Evolutionary conservation across 2,797 vertebrate species (phyloP).

Genomic region (Fringilla coelebs): DNA sequence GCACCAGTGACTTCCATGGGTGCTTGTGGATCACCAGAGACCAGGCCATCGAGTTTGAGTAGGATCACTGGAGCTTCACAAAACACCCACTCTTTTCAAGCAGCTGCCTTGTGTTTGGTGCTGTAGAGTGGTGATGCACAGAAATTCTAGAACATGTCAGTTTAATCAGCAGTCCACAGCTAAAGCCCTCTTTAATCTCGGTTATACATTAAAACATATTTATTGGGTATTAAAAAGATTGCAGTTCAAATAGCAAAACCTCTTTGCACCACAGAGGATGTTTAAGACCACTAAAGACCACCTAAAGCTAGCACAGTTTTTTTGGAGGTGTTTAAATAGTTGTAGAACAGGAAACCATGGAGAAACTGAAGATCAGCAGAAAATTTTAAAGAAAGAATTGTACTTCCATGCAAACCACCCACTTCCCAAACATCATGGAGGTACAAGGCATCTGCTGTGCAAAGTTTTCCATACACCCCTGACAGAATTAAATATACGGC

Average conservation of each 20-base stretch:
- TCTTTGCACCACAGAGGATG: background rate
- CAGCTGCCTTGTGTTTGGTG: background rate
- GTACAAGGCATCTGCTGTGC: constrained; percentile 40
- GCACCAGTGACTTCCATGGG: background rate
- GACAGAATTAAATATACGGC: constrained; percentile 32
- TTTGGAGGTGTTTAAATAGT: constrained; percentile 23
- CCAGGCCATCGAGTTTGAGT: background rate
- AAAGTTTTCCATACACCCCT: constrained; percentile 32
- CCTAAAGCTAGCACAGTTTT: background rate
- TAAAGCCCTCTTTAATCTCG: background rate
- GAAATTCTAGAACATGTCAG: constrained; percentile 15
- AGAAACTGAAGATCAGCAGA: constrained; percentile 20
- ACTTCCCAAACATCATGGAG: constrained; percentile 40
- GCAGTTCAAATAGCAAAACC: background rate
- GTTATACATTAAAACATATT: background rate
- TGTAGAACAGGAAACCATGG: constrained; percentile 3
- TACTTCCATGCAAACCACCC: constrained; percentile 46
- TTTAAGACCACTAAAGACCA: background rate
- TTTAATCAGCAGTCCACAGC: background rate
- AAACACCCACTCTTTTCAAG: background rate
- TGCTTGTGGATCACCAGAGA: background rate
- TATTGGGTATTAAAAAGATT: background rate
- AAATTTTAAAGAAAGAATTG: constrained; percentile 33
- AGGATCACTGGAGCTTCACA: background rate
- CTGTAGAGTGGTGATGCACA: background rate